phyloP scores from a whole-genome alignment of 2,797 vertebrate species.

The Prunella strophiata region DNA sequence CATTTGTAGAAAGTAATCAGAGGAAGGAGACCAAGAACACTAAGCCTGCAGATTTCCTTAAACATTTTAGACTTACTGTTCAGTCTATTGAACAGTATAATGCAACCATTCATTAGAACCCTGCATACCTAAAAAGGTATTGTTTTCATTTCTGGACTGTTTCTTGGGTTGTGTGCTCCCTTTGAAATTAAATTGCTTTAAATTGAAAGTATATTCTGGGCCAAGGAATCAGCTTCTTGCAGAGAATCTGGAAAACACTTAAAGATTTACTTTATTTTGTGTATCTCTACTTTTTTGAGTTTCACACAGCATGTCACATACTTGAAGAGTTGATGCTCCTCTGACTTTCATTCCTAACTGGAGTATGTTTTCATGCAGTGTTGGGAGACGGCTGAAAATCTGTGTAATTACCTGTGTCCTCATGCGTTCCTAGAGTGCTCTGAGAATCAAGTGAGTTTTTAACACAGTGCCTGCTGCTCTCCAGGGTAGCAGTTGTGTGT shows the following conservation, averaged over 20 bases:
- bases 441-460: neutral
- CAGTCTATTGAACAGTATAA: neutral
- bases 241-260: neutral
- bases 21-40: neutral
- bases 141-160: neutral
- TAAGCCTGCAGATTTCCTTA: constrained; percentile 7
- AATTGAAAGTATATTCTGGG: neutral
- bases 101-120: neutral
- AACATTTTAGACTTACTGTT: neutral
- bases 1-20: neutral
- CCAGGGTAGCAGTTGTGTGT: neutral
- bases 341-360: neutral
- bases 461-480: neutral
- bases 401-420: neutral
- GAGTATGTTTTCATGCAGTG: neutral
- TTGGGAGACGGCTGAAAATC: neutral
- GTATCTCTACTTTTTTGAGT: neutral
- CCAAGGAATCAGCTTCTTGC: neutral
- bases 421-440: neutral
- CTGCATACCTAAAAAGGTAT: neutral
- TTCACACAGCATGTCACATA: neutral
- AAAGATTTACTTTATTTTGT: neutral
- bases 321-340: neutral
- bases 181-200: neutral
- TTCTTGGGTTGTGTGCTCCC: neutral